Evolutionary conservation across 1,140 invertebrate species (phyloP).

Genomic region (Drosophila sturtevanti): DNA sequence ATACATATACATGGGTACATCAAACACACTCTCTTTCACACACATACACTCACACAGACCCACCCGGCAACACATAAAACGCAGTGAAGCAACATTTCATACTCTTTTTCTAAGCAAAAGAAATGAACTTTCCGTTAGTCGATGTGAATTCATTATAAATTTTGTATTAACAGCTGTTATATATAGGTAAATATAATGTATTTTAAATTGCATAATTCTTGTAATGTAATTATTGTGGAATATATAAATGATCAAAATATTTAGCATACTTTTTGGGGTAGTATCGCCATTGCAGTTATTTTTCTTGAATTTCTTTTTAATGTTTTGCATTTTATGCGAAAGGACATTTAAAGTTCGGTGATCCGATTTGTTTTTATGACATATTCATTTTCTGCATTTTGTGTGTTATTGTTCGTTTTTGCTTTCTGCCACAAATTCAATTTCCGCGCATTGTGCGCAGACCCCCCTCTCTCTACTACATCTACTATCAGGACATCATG

Average conservation of each 20-base stretch:
- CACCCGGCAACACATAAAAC: conserved; percentile 59
- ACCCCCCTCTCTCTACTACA: conserved; percentile 33
- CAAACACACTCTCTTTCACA: conserved; percentile 15
- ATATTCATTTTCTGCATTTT: background rate
- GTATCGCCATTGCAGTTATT: too few species aligned
- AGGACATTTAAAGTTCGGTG: background rate
- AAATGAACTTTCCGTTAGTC: background rate
- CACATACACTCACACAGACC: conserved; percentile 15
- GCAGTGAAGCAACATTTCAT: conserved; percentile 59
- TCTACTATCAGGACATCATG: conserved; percentile 3
- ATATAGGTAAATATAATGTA: too few species aligned
- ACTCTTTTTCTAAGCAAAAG: background rate
- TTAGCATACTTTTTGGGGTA: background rate
- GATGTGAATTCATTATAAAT: too few species aligned
- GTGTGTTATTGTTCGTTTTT: conserved; percentile 34
- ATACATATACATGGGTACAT: background rate
- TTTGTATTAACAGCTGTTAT: too few species aligned
- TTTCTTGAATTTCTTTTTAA: background rate
- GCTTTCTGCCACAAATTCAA: conserved; percentile 73
- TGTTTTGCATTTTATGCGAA: background rate
- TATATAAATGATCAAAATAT: background rate
- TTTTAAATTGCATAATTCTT: too few species aligned
- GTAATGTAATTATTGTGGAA: background rate
- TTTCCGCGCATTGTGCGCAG: conserved; percentile 78
- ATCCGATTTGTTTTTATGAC: background rate